These are phyloP conservation scores for Heliopora coerulea DNA, from an alignment of 92 coral and sea anemone species.

Conservation along the genomic window DNA sequence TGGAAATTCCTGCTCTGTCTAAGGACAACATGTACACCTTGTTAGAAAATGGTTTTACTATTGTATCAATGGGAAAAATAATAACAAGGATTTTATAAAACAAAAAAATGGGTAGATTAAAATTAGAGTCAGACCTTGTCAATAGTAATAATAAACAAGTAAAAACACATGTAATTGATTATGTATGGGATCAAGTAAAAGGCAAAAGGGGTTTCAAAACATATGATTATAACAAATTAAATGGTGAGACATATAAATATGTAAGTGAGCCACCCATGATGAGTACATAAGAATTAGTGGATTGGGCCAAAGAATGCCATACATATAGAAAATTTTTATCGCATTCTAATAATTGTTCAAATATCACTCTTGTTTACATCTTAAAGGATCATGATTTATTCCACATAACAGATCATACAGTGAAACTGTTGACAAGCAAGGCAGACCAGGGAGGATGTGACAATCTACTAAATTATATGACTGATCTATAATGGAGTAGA, in stretches of 20 bases:
- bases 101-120: conserved; percentile 33
- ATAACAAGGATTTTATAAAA: background rate
- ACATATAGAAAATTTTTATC: conserved; percentile 42
- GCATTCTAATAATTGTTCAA: background rate
- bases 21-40: too few relatives aligned
- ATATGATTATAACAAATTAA: conserved; percentile 33
- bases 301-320: conserved; percentile 49
- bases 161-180: conserved; percentile 43
- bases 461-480: conserved; percentile 36
- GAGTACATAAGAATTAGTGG: conserved; percentile 47
- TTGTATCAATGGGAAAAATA: too few relatives aligned
- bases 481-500: conserved; percentile 49
- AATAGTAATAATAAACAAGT: conserved; percentile 9
- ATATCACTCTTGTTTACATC: conserved; percentile 27
- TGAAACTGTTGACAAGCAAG: conserved; percentile 36
- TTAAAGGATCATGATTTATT: conserved; percentile 47
- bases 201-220: conserved; percentile 46
- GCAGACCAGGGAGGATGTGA: conserved; percentile 53
- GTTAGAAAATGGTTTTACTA: too few relatives aligned
- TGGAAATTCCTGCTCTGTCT: too few relatives aligned
- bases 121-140: conserved; percentile 43
- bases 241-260: conserved; percentile 24
- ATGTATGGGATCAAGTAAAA: conserved; percentile 48
- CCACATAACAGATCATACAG: conserved; percentile 40
- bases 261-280: conserved; percentile 33